phyloP scores from a whole-genome alignment of 2,888 invertebrate species.

The Ophioninae sp. region DNA sequence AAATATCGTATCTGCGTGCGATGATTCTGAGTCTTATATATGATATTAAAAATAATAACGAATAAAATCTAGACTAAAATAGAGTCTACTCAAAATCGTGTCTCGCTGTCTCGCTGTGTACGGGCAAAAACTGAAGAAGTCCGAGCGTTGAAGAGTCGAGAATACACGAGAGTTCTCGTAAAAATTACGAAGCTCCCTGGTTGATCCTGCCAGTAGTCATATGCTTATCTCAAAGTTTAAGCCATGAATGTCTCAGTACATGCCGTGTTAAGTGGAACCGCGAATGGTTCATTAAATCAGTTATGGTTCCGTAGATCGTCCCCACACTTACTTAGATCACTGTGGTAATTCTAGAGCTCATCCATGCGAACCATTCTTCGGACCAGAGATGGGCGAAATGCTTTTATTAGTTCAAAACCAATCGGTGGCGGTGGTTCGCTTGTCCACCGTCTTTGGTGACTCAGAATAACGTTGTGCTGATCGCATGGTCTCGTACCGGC shows the following conservation, averaged over 20 bases:
- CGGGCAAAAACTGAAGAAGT: too few relatives aligned
- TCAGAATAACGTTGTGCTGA: constrained; percentile 81
- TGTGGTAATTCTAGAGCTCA: constrained; percentile 87
- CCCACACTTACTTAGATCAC: constrained; percentile 74
- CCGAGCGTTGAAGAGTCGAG: too few relatives aligned
- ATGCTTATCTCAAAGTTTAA: constrained; percentile 86
- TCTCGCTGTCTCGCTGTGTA: too few relatives aligned
- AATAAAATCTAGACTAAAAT: too few relatives aligned
- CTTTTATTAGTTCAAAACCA: constrained; percentile 58
- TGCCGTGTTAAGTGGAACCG: constrained; percentile 79
- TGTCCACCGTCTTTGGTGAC: constrained; percentile 79
- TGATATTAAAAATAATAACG: too few relatives aligned
- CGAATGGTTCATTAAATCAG: constrained; percentile 85
- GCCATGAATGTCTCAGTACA: constrained; percentile 87
- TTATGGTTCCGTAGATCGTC: constrained; percentile 83
- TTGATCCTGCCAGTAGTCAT: constrained; percentile 65
- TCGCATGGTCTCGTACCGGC: constrained; percentile 80
- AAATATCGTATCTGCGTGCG: too few relatives aligned
- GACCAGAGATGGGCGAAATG: constrained; percentile 80
- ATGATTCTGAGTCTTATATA: too few relatives aligned
- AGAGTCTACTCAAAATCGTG: too few relatives aligned
- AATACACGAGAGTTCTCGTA: too few relatives aligned
- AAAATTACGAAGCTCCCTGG: constrained; percentile 44
- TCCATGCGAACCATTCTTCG: constrained; percentile 83
- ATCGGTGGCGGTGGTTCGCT: too few relatives aligned